Base-by-base conservation (phyloP, 2,113 vertebrate species). In the Xiphophorus maculatus region DNA sequence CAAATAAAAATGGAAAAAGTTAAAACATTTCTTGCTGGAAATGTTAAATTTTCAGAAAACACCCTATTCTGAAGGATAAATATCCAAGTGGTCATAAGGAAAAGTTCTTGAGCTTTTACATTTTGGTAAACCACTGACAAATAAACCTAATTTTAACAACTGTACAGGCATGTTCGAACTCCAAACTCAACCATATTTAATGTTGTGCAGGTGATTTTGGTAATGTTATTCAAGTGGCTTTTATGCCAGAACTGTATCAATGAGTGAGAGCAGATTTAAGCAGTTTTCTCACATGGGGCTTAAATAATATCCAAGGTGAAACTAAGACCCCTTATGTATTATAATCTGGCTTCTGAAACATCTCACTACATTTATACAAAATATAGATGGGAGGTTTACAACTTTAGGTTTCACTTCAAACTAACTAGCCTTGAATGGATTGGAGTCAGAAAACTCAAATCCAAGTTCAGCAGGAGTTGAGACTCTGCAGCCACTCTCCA, bases 361-460 rank as follows among this genome's bases (percentile, higher is more conserved):
- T 44, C 27, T 29, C 37, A 29, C 25, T 44, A 44, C 27, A 67
- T 67, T 44, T 44, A 11, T 37, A 37, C 35, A 12, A 40, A 11
- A 40, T 40, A 27, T 40, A n/a, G 12, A 40, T 40, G 25, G 25
- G 64, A 9, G 25, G 29, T 63, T 30, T 29, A 63, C 15, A 32
- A 33, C 29, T 37, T 66, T 66, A 66, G 11, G 64, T 66, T 35
- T n/a, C 35, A 14, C 37, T 27, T n/a, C 64, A 66, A 66, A 66
- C 25, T 37, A 66, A 40, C 64, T 66, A 66, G 25, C 64, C 35
- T 66, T 66, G 64, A 66, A 13, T 66, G 12, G 22, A n/a, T 40
- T 32, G 22, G 35, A 66, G 64, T 27, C 40, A 66, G 37, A 40
- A 25, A 22, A 11, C n/a, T 66, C 33, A 66, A 66, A 66, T 37